These are phyloP conservation scores for Proterorhinus semilunaris DNA, from an alignment of 2,113 vertebrate species.

Conservation along the genomic window DNA sequence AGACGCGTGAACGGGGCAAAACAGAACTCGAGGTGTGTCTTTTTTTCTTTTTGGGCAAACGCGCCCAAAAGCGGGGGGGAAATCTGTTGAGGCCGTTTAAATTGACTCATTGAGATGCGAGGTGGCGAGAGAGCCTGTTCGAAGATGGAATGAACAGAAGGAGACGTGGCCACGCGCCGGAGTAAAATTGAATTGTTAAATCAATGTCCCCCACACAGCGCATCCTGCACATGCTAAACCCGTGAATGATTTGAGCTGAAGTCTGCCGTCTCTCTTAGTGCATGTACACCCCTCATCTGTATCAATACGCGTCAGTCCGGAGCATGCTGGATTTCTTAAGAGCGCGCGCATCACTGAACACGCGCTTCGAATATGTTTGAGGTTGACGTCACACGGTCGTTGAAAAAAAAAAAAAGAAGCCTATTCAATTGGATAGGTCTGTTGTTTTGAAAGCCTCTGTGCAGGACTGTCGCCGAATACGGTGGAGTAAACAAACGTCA, in stretches of 20 bases:
- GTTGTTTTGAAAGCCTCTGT: too few species aligned
- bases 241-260: slow-evolving; percentile 21
- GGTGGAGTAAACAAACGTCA: too few species aligned
- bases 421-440: neutral
- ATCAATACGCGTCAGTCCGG: slow-evolving; percentile 20
- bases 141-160: neutral
- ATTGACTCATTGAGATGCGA: neutral
- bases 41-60: too few species aligned
- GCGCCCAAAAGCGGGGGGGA: neutral
- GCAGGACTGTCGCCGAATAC: too few species aligned
- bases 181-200: slow-evolving; percentile 2
- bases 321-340: slow-evolving; percentile 23
- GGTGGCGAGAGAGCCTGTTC: neutral
- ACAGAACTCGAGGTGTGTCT: too few species aligned
- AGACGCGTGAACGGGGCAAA: too few species aligned
- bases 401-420: too few species aligned
- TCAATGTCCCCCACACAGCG: slow-evolving; percentile 8
- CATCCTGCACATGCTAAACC: slow-evolving; percentile 5
- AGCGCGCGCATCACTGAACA: slow-evolving; percentile 15
- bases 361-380: slow-evolving; percentile 9
- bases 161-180: slow-evolving; percentile 3
- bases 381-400: slow-evolving; percentile 12
- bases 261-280: slow-evolving; percentile 16
- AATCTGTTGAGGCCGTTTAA: neutral
- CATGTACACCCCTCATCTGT: slow-evolving; percentile 18